Base-by-base conservation (phyloP, 2,797 vertebrate species). In the Cuculus canorus region DNA sequence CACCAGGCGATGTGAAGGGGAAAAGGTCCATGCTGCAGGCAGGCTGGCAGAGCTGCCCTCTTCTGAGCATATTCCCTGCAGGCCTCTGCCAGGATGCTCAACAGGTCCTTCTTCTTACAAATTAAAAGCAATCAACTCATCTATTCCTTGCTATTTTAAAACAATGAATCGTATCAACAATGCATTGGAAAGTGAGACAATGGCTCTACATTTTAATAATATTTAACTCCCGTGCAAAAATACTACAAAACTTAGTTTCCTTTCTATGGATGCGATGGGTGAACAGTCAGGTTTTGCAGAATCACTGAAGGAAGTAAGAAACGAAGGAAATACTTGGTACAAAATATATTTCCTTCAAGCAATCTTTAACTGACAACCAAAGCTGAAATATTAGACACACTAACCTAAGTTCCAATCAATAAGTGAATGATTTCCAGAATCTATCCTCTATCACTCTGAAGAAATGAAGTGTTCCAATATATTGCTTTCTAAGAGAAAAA, bases 401-500 rank as follows among this genome's bases (percentile, higher is more conserved):
- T 50, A 77, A 69, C 13, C 28, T 69, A 82, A 88, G 68, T 82
- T 90, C 12, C 35, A 87, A 80, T 61, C 92, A 80, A 24, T 92
- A 92, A 87, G 37, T 85, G 83, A 95, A 87, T 85, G 57, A 92
- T 69, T 92, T 87, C 86, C 69, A 95, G 71, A 80, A 89, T 33
- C 56, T 65, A 17, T 24, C 41, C 73, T 86, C 63, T 66, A 45
- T 82, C 66, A 72, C 54, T 32, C 75, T 53, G 56, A 86, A 92
- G 82, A 92, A 92, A 87, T 60, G 11, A 89, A 81, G 27, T 65
- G 45, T 60, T 92, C 54, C 71, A 80, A 82, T 77, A 73, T 82
- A 88, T 7, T 59, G 57, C 56, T 90, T 93, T 92, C 71, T 87
- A 43, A 89, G 93, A 83, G 66, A 96, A 94, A 94, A 89, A 59